Percentiles rank a stretch among this genome's conserved stretches.
Evolutionary conservation across 2,888 invertebrate species (phyloP).

Genomic region (Clusia tigrina): DNA sequence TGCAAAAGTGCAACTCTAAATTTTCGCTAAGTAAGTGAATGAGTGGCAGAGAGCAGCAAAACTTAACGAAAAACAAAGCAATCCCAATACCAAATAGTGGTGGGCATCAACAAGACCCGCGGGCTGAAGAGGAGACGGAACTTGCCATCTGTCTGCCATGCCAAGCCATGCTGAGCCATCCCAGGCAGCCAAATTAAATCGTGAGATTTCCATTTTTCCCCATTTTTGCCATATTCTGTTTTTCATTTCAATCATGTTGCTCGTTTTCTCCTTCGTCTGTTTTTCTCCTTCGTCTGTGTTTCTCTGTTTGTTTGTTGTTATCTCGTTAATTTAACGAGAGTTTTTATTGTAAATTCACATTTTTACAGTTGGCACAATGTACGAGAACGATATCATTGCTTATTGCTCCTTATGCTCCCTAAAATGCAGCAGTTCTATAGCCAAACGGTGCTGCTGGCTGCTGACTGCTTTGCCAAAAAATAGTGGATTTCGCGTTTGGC

Average conservation of each 20-base stretch:
- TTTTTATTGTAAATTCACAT: constrained; percentile 7
- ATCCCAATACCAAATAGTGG: constrained; percentile 1
- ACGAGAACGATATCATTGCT: no score
- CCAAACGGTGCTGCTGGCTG: neutral
- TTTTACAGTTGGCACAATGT: constrained; percentile 1
- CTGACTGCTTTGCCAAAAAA: constrained; percentile 3
- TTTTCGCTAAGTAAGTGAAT: constrained; percentile 26
- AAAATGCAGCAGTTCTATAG: neutral
- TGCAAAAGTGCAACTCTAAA: constrained; percentile 46
- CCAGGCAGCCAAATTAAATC: constrained; percentile 48
- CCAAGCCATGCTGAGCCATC: no score
- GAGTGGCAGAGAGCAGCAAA: neutral
- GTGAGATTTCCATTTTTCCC: constrained; percentile 31
- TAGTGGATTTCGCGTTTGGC: no score
- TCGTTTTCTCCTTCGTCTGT: neutral
- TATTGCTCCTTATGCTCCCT: neutral
- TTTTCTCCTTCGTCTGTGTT: constrained; percentile 12
- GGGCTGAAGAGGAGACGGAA: no score
- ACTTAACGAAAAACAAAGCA: neutral
- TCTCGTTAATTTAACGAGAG: constrained; percentile 1
- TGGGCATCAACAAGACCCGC: constrained; percentile 24
- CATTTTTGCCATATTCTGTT: constrained; percentile 22
- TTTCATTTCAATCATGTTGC: constrained; percentile 15
- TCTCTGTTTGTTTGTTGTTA: neutral
- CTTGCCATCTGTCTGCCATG: no score